Evolutionary conservation across 2,113 vertebrate species (phyloP).

Genomic region (Coptodon rendalli): DNA sequence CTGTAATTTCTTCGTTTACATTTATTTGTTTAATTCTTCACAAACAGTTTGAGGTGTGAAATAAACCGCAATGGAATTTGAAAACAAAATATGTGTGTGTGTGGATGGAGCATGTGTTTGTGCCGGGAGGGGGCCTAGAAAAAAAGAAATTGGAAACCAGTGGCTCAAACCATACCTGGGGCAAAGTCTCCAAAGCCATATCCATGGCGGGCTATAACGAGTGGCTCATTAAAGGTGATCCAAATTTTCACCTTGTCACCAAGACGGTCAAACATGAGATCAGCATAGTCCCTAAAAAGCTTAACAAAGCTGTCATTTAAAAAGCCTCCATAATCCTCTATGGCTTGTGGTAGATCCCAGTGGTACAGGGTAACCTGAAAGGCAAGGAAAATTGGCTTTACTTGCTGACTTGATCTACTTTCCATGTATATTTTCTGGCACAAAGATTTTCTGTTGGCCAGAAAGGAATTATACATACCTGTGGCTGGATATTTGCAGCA

Average conservation of each 20-base stretch:
- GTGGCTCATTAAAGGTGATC: conserved; percentile 94
- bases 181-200: conserved; percentile 82
- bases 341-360: conserved; percentile 85
- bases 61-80: too few relatives aligned
- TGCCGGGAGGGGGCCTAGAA: too few relatives aligned
- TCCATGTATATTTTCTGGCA: not conserved
- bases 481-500: conserved; percentile 81
- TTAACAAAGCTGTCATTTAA: conserved; percentile 81
- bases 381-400: not conserved
- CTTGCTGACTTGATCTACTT: not conserved
- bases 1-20: too few relatives aligned
- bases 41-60: too few relatives aligned
- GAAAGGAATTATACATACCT: conserved; percentile 67
- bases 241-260: conserved; percentile 92
- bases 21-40: too few relatives aligned
- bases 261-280: conserved; percentile 82
- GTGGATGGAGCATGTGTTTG: too few relatives aligned
- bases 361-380: conserved; percentile 78
- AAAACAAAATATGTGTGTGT: too few relatives aligned
- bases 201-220: conserved; percentile 76
- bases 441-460: too few relatives aligned
- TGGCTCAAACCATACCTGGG: conserved; percentile 73
- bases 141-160: too few relatives aligned
- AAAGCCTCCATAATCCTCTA: conserved; percentile 87
- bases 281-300: conserved; percentile 83